phyloP scores from a whole-genome alignment of 2,888 invertebrate genomes.

The Ectemnius cavifrons region DNA sequence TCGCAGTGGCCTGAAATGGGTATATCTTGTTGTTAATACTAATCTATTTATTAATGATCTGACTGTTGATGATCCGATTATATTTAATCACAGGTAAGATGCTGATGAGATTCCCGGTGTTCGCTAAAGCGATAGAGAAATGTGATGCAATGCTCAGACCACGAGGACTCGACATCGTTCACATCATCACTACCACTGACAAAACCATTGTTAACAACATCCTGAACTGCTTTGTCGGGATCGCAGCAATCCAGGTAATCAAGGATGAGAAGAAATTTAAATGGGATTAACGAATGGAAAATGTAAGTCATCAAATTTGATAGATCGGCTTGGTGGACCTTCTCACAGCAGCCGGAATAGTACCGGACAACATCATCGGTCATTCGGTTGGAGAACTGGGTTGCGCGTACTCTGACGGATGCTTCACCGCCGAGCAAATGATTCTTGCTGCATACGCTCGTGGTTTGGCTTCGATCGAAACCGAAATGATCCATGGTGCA shows the following conservation, averaged over 20 bases:
- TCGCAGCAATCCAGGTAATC: conserved; percentile 83
- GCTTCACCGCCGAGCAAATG: conserved; percentile 82
- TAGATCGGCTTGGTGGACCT: conserved; percentile 84
- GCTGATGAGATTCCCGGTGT: conserved; percentile 84
- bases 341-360: conserved; percentile 81
- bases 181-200: conserved; percentile 82
- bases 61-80: background rate
- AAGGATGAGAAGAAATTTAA: background rate
- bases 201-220: conserved; percentile 83
- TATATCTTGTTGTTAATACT: background rate
- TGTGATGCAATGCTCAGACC: conserved; percentile 81
- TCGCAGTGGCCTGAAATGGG: conserved; percentile 59
- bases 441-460: conserved; percentile 69
- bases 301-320: too few species aligned
- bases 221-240: conserved; percentile 85
- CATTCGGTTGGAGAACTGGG: conserved; percentile 97
- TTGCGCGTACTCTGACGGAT: conserved; percentile 96
- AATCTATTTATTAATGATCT: background rate
- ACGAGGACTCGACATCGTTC: conserved; percentile 82
- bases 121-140: conserved; percentile 82
- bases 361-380: conserved; percentile 87
- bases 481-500: conserved; percentile 82
- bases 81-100: conserved; percentile 80
- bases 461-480: conserved; percentile 69
- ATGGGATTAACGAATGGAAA: too few species aligned